Base-by-base conservation (phyloP, 2,113 vertebrate species). In the Hypomesus transpacificus region DNA sequence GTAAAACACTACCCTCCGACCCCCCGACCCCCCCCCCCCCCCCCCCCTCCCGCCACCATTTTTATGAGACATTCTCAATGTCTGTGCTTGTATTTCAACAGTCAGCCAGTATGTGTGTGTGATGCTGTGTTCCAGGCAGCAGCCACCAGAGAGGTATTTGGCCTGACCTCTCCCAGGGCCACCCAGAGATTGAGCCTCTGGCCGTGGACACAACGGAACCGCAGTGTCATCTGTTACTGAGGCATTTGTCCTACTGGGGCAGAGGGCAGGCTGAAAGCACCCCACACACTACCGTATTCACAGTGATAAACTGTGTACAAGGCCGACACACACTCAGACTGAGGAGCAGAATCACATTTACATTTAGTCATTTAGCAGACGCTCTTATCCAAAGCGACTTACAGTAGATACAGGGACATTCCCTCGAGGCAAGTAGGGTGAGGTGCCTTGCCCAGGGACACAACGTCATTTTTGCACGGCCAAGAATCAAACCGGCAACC, bases 181-280 rank as follows among this genome's bases (percentile, higher is more conserved):
- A 34, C 31, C 31, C 31, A 34, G 31, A 34, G 31, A 34, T 34
- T 5, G 7, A 34, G 7, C 31, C 31, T 34, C 71, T 51, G 71
- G 5, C 28, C 18, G 9, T 11, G 28, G 22, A 67, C 63, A 90
- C 85, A 91, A 91, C 78, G 83, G 82, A 86, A 90, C 66, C 0
- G 83, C 87, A 59, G 71, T 84, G 82, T 90, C 87, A 88, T 88
- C 84, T 73, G 82, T 80, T 85, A 83, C 76, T 70, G 64, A 70
- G 51, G 70, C 77, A 77, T 84, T 88, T 89, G 87, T 89, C 59
- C 72, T 72, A 64, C 17, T 57, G 61, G 46, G 52, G 68, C 85
- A 90, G 86, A 84, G 80, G 59, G 58, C 13, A 21, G 16, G 18
- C 28, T 17, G 34, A 31, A 21, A 50, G 1, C 14, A 6, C 14